Percentiles rank a stretch among this genome's conserved stretches.
Evolutionary conservation across 35 echinoderm and acorn worm species (phyloP).

Genomic region (Acanthaster planci): DNA sequence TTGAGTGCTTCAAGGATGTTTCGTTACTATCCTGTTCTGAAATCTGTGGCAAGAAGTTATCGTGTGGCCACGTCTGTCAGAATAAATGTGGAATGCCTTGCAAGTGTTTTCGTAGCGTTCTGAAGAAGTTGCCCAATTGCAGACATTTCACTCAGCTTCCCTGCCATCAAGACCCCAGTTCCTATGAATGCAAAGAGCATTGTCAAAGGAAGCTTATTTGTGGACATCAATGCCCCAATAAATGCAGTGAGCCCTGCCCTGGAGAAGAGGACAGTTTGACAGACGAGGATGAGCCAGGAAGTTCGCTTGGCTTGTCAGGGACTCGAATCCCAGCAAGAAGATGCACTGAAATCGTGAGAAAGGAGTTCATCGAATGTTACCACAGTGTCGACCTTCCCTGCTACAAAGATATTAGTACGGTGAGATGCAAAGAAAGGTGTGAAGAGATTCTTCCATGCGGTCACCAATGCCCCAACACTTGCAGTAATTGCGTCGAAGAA

Average conservation of each 20-base stretch:
- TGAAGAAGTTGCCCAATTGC: slow-evolving; percentile 17
- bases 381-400: slow-evolving; percentile 6
- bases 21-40: neutral
- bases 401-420: neutral
- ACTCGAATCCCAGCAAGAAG: neutral
- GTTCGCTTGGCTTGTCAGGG: neutral
- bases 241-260: slow-evolving; percentile 31
- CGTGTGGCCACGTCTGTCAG: neutral
- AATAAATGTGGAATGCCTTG: neutral
- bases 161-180: neutral
- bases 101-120: neutral
- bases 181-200: neutral
- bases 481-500: neutral
- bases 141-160: slow-evolving; percentile 5
- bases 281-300: no score
- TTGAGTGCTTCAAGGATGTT: neutral
- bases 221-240: slow-evolving; percentile 25
- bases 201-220: slow-evolving; percentile 18
- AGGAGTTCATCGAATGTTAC: neutral
- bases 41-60: neutral
- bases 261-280: neutral
- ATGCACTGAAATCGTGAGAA: neutral
- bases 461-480: slow-evolving; percentile 9
- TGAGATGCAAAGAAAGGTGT: neutral
- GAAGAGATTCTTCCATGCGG: neutral